Conservation (phyloP, 2,797 vertebrate genomes). For the Leucoraja ocellata region DNA sequence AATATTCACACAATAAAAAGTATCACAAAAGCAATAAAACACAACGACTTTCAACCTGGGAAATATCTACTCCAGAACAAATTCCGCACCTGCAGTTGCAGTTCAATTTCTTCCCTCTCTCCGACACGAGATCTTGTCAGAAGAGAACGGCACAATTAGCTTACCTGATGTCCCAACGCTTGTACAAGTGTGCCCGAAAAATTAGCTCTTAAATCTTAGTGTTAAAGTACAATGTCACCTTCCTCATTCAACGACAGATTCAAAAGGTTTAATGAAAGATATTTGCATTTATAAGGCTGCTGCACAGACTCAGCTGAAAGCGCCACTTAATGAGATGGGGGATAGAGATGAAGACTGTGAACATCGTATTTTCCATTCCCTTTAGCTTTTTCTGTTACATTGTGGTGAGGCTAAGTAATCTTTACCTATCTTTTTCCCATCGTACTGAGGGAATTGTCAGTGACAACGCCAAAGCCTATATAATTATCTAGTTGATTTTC, state of each 20-base stretch:
- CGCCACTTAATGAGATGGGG: not conserved
- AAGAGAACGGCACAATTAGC: not conserved
- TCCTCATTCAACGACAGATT: not conserved
- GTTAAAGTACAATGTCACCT: not conserved
- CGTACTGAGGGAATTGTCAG: not conserved
- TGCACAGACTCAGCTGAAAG: not conserved
- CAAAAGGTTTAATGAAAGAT: not conserved
- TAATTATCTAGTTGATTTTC: not conserved
- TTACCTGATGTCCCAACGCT: not conserved
- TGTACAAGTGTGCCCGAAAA: not conserved
- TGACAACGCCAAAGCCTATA: not conserved
- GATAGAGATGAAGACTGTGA: not conserved
- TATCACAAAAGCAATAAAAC: not conserved
- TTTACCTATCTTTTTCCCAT: not conserved
- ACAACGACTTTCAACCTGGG: not conserved
- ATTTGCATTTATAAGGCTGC: not conserved
- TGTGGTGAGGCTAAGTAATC: not conserved
- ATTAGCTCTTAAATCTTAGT: not conserved
- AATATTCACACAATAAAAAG: not conserved
- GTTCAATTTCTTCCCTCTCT: not conserved
- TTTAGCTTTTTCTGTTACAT: not conserved
- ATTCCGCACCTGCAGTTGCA: not conserved
- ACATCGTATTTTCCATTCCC: not conserved
- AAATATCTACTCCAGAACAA: not conserved
- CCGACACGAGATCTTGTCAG: not conserved